These are phyloP conservation scores for Cotesia congregata DNA, from an alignment of 2,888 invertebrate species.

Conservation along the genomic window DNA sequence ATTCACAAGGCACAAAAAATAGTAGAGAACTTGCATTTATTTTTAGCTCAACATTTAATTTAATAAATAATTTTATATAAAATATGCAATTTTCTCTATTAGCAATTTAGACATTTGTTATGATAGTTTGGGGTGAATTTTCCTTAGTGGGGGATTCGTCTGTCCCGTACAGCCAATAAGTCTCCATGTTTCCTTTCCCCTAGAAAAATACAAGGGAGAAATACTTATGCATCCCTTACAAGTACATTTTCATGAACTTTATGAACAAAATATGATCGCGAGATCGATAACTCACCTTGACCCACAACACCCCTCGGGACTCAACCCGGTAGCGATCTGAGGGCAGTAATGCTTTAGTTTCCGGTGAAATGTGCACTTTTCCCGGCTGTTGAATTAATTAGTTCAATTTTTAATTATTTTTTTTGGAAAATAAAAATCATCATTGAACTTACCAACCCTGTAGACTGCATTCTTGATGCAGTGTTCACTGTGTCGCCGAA, in stretches of 20 bases:
- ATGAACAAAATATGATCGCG: too few relatives aligned
- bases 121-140: not conserved
- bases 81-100: too few relatives aligned
- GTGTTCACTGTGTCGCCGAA: conserved; percentile 94
- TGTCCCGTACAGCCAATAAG: conserved; percentile 79
- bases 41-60: not conserved
- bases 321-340: conserved; percentile 78
- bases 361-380: conserved; percentile 82
- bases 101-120: not conserved
- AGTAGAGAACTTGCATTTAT: too few relatives aligned
- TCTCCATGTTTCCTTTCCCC: conserved; percentile 93
- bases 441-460: conserved; percentile 72
- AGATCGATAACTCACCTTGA: conserved; percentile 76
- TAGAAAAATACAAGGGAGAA: conserved; percentile 63
- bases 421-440: too few relatives aligned
- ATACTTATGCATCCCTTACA: too few relatives aligned
- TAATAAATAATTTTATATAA: not conserved
- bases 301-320: conserved; percentile 81
- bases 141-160: conserved; percentile 58
- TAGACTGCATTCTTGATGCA: conserved; percentile 89
- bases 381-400: conserved; percentile 73
- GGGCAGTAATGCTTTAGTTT: conserved; percentile 78
- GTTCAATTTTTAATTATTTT: conserved; percentile 16
- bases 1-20: conserved; percentile 12
- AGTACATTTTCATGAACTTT: too few relatives aligned